These are phyloP conservation scores for Diuraphis noxia DNA, from an alignment of 1,140 invertebrate genomes.

Conservation along the genomic window DNA sequence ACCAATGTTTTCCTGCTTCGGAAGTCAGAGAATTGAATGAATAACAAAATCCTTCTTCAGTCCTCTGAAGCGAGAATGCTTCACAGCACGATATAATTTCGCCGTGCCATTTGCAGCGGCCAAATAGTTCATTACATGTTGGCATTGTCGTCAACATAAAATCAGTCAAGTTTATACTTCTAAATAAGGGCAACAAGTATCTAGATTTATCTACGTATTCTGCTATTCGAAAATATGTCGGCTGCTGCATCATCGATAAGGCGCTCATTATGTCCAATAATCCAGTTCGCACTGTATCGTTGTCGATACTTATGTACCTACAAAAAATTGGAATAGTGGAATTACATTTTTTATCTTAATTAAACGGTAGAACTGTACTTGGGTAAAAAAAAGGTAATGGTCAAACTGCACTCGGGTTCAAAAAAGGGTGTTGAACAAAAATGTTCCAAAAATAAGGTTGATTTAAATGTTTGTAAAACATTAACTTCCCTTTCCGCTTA, in stretches of 20 bases:
- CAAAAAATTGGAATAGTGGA: too few relatives aligned
- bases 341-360: too few relatives aligned
- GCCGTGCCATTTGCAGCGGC: slow-evolving; percentile 57
- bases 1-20: slow-evolving; percentile 55
- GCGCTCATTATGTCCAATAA: slow-evolving; percentile 55
- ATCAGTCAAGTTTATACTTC: slow-evolving; percentile 54
- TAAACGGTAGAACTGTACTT: too few relatives aligned
- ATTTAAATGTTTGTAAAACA: too few relatives aligned
- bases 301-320: slow-evolving; percentile 49
- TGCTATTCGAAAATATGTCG: slow-evolving; percentile 56
- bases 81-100: slow-evolving; percentile 55
- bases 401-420: too few relatives aligned
- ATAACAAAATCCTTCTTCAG: slow-evolving; percentile 58
- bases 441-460: too few relatives aligned
- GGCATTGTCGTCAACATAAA: slow-evolving; percentile 56
- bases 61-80: slow-evolving; percentile 56
- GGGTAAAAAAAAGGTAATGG: too few relatives aligned
- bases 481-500: too few relatives aligned
- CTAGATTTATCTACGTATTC: slow-evolving; percentile 38
- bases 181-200: slow-evolving; percentile 47
- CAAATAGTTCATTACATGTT: slow-evolving; percentile 56
- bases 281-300: not conserved
- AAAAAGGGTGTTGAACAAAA: too few relatives aligned
- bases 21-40: slow-evolving; percentile 57
- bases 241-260: slow-evolving; percentile 57